Conservation (phyloP, 1,140 invertebrate species). For the Drosophila albomicans region DNA sequence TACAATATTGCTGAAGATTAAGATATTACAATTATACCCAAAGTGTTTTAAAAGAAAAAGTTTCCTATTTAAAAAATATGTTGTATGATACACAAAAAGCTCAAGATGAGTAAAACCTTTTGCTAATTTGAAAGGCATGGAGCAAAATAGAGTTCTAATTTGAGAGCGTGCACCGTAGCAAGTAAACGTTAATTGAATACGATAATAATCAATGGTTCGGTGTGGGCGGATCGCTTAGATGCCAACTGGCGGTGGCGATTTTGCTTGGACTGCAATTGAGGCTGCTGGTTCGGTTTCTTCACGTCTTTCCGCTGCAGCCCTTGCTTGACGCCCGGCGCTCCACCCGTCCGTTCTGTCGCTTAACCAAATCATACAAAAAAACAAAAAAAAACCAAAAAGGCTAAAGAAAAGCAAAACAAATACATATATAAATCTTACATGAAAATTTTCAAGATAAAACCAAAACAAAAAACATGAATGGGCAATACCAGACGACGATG, state of each 20-base stretch:
- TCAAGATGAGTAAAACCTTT: background rate
- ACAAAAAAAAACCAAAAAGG: conserved; percentile 16
- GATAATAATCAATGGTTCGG: conserved; percentile 1
- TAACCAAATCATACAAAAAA: conserved; percentile 29
- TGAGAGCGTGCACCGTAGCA: conserved; percentile 12
- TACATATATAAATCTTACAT: too few relatives aligned
- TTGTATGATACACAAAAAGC: too few relatives aligned
- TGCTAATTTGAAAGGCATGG: background rate
- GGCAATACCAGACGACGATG: conserved; percentile 28
- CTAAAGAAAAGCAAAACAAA: too few relatives aligned
- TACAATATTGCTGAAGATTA: too few relatives aligned
- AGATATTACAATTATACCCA: too few relatives aligned
- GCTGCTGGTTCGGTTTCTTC: conserved; percentile 47
- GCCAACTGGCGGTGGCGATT: conserved; percentile 23
- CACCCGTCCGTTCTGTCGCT: conserved; percentile 12
- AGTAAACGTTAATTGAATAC: conserved; percentile 23
- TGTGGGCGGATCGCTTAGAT: conserved; percentile 14
- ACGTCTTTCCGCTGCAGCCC: conserved; percentile 10
- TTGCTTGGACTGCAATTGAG: conserved; percentile 30
- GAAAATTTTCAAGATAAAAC: background rate
- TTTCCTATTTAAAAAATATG: background rate
- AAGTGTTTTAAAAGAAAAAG: background rate
- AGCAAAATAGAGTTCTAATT: conserved; percentile 1
- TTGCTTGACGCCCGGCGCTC: background rate
- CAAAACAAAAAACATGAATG: conserved; percentile 2